Conservation (phyloP, 2,797 vertebrate genomes). For the Cyclura pinguis region DNA sequence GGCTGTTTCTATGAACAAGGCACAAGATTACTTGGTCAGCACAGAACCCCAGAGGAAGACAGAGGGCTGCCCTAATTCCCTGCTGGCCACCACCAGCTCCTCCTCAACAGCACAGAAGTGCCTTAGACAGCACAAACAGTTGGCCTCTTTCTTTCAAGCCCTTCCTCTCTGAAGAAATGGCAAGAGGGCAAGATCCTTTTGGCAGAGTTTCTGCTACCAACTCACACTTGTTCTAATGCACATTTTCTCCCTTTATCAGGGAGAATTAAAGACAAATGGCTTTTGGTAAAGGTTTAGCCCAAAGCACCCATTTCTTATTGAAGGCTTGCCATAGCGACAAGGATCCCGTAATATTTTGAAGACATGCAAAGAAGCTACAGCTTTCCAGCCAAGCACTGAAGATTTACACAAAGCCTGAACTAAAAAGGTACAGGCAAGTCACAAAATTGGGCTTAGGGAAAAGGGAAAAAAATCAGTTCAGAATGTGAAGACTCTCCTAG, state of each 20-base stretch:
- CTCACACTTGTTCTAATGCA: background rate
- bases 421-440: background rate
- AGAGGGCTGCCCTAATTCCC: conserved; percentile 32
- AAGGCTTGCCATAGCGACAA: accelerated
- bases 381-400: background rate
- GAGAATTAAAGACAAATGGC: background rate
- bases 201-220: conserved; percentile 50
- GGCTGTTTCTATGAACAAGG: conserved; percentile 57
- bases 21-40: conserved; percentile 53
- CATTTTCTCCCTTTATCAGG: accelerated
- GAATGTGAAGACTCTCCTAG: background rate
- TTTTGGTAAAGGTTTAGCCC: background rate
- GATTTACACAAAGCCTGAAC: accelerated
- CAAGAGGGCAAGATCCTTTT: conserved; percentile 45
- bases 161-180: conserved; percentile 34
- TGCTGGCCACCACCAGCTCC: background rate
- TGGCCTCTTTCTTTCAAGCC: background rate
- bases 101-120: conserved; percentile 21
- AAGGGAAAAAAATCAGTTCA: background rate
- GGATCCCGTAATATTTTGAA: accelerated
- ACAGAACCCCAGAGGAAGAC: accelerated
- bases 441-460: background rate
- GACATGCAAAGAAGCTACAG: accelerated
- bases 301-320: background rate
- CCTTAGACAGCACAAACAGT: background rate